phyloP scores from a whole-genome alignment of 2,888 invertebrate genomes.

The Carabus problematicus region DNA sequence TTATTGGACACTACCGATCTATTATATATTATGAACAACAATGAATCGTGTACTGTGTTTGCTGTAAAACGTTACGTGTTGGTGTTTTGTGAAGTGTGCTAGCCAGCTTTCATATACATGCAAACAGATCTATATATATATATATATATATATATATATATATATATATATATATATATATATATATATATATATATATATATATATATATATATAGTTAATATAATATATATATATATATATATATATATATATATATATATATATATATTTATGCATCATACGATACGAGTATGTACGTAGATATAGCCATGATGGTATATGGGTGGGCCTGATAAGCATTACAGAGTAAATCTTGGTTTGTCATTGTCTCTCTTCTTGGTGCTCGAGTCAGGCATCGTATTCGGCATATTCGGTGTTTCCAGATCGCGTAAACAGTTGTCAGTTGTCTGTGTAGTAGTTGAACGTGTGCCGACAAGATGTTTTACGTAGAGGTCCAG shows the following conservation, averaged over 20 bases:
- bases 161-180: too few species aligned
- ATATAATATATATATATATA: slow-evolving; percentile 10
- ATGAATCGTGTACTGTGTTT: background rate
- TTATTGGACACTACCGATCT: slow-evolving; percentile 32
- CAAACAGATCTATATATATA: background rate
- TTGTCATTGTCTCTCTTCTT: slow-evolving; percentile 35
- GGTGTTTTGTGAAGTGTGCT: slow-evolving; percentile 32
- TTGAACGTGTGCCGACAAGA: slow-evolving; percentile 41
- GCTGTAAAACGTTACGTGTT: slow-evolving; percentile 2
- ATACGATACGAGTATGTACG: too few species aligned
- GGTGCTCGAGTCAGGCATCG: slow-evolving; percentile 40
- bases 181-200: background rate
- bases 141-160: slow-evolving; percentile 2
- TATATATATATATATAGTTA: too few species aligned
- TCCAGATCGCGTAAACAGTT: slow-evolving; percentile 21
- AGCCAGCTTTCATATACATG: slow-evolving; percentile 25
- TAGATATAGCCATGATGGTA: slow-evolving; percentile 1
- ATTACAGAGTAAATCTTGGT: slow-evolving; percentile 36
- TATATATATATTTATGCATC: too few species aligned
- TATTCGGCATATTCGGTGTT: slow-evolving; percentile 5
- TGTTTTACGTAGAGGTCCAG: too few species aligned
- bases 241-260: background rate
- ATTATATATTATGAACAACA: too few species aligned
- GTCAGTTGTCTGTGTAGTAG: slow-evolving; percentile 40
- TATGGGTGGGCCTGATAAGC: slow-evolving; percentile 28